Conservation (phyloP, 2,797 vertebrate species). For the Synaphobranchus kaupii region DNA sequence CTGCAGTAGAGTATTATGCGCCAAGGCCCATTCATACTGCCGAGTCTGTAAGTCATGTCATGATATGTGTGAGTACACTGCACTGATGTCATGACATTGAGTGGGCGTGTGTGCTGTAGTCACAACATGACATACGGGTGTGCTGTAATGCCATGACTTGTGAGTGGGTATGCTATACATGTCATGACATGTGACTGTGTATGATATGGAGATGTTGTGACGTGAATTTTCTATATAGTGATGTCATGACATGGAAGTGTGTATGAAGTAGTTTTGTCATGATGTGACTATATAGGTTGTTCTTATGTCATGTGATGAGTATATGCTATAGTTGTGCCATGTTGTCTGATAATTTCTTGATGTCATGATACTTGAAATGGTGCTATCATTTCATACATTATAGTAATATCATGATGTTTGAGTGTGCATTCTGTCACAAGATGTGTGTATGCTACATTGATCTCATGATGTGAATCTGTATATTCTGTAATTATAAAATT, state of each 20-base stretch:
- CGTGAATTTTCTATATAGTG: background rate
- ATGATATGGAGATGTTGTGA: background rate
- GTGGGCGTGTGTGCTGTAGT: constrained; percentile 48
- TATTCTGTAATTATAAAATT: background rate
- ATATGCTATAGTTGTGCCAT: background rate
- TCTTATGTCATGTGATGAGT: no score
- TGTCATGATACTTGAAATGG: background rate
- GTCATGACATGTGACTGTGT: background rate
- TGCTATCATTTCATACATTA: background rate
- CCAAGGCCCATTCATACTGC: constrained; percentile 27
- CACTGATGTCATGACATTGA: background rate
- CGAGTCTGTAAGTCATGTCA: constrained; percentile 22
- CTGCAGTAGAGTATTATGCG: background rate
- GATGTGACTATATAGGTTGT: background rate
- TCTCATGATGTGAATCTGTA: background rate
- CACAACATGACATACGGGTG: constrained; percentile 19
- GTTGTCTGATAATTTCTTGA: background rate
- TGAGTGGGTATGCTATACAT: constrained; percentile 36
- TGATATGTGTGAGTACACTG: constrained; percentile 29
- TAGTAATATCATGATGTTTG: background rate
- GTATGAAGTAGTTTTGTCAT: background rate
- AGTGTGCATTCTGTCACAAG: no score
- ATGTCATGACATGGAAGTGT: background rate
- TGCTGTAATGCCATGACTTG: background rate
- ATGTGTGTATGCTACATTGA: background rate